Base-by-base conservation (phyloP, 2,888 invertebrate species). In the Dasypogon diadema region DNA sequence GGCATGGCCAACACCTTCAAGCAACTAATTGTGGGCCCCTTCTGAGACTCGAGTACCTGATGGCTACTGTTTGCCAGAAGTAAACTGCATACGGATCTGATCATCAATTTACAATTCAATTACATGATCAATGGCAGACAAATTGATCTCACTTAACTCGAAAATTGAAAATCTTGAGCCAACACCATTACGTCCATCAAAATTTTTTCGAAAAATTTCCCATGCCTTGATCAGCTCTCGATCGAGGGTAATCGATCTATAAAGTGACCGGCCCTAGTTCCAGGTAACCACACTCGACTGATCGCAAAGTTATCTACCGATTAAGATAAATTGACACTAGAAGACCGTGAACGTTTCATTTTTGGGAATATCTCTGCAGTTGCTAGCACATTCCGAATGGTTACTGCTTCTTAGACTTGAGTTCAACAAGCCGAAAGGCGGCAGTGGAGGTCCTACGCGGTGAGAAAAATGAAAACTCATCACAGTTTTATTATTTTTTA, bases 31-130 rank as follows among this genome's bases (percentile, higher is more conserved):
- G 60, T 37, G 21, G 12, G 34, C 34, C 60, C 37, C 60, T 34
- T 8, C 18, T 34, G 30, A 16, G 30, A 16, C n/a, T 34, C 58
- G 34, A 26, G 16, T 37, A 60, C 60, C 37, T 60, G 60, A 16
- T 60, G 60, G 60, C 60, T 60, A 60, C 60, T 60, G 60, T 60
- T 60, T 60, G 60, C 60, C 37, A 60, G 60, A 60, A 60, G 60
- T 60, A 37, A 34, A 60, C 60, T 60, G 22, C 16, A 60, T 37
- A 34, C 37, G 60, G 60, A 18, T 14, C 60, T 70, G 54, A 70
- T 70, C 30, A 70, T 54, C 70, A 70, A 70, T 54, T 54, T 70
- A 70, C 70, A 54, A 70, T 70, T 70, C 70, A 70, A 70, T 70
- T 70, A 70, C 48, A 70, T 30, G 70, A 70, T 70, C 70, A 70